Conservation (phyloP, 1,140 invertebrate genomes). For the Grapholita molesta region DNA sequence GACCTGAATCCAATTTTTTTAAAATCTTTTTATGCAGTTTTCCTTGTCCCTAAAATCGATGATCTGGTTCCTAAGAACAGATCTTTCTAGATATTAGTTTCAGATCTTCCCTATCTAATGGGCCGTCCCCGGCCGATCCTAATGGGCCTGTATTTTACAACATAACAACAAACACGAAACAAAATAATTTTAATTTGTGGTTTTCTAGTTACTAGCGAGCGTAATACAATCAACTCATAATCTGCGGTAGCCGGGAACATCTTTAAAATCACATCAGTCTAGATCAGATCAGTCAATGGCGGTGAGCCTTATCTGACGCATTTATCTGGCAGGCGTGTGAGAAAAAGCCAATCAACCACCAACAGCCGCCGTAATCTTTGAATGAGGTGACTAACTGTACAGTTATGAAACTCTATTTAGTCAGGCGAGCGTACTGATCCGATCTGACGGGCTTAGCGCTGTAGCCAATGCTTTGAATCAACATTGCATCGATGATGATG, state of each 20-base stretch:
- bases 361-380: constrained; percentile 45
- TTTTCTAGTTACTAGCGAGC: background rate
- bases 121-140: no score
- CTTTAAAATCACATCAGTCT: constrained; percentile 16
- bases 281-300: constrained; percentile 19
- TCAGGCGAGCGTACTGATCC: constrained; percentile 37
- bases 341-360: constrained; percentile 45
- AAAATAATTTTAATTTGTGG: background rate
- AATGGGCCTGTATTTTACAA: no score
- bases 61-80: no score
- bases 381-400: constrained; percentile 48
- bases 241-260: background rate
- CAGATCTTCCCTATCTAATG: no score
- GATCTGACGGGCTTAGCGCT: constrained; percentile 29
- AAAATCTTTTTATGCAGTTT: no score
- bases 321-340: constrained; percentile 50
- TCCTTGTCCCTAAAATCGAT: no score
- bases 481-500: constrained; percentile 16
- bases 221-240: background rate
- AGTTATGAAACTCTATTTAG: constrained; percentile 40
- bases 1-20: no score
- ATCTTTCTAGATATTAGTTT: no score
- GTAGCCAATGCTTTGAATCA: constrained; percentile 17
- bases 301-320: constrained; percentile 43
- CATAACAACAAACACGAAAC: no score